Evolutionary conservation across 2,888 invertebrate species (phyloP).

Genomic region (Sphaeridia pumilis): DNA sequence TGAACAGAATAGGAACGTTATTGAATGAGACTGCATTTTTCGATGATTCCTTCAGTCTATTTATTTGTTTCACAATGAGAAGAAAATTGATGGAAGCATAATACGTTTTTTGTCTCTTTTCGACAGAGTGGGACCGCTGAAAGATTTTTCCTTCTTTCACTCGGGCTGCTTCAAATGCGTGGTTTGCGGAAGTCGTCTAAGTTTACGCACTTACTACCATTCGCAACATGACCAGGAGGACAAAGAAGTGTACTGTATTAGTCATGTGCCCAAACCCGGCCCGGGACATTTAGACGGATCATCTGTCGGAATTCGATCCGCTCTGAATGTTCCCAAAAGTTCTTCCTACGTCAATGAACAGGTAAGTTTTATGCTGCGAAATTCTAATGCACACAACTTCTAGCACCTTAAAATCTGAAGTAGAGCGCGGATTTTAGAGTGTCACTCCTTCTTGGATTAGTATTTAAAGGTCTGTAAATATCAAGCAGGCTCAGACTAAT

Average conservation of each 20-base stretch:
- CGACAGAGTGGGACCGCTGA: constrained; percentile 66
- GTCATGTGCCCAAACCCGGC: constrained; percentile 92
- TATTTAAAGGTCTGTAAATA: no score
- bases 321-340: constrained; percentile 76
- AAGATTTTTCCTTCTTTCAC: constrained; percentile 93
- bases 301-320: constrained; percentile 78
- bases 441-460: no score
- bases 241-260: constrained; percentile 91
- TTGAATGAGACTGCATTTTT: neutral
- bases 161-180: constrained; percentile 96
- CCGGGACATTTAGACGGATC: constrained; percentile 74
- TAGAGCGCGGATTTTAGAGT: no score
- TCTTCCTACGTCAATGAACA: constrained; percentile 84
- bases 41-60: neutral
- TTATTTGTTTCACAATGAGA: neutral
- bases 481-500: no score
- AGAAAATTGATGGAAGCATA: neutral
- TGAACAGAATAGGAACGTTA: no score
- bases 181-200: constrained; percentile 83
- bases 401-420: no score
- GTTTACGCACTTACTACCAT: constrained; percentile 88
- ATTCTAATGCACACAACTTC: no score
- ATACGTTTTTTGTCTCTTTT: constrained; percentile 1
- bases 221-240: constrained; percentile 89
- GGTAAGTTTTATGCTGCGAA: no score